A percentile compares a stretch with the other conserved stretches of the same genome.
These are phyloP conservation scores for Atrina japonica DNA, from an alignment of 2,888 invertebrate genomes.

Conservation along the genomic window DNA sequence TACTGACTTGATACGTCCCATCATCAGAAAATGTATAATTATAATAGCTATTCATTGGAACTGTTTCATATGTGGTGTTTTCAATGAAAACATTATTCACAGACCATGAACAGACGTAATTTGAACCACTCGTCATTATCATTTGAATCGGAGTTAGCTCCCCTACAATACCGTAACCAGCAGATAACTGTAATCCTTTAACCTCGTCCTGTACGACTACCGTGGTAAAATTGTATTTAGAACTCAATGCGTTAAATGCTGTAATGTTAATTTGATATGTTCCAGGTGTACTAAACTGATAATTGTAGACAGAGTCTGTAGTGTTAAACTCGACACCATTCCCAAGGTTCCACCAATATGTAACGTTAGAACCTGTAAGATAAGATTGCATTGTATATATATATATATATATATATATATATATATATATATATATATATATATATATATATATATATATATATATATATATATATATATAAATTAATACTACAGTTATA, in stretches of 20 bases:
- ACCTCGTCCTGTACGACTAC: slow-evolving; percentile 67
- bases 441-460: background rate
- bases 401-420: no score
- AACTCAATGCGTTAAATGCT: slow-evolving; percentile 64
- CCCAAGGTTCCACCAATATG: slow-evolving; percentile 75
- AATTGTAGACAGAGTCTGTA: slow-evolving; percentile 31
- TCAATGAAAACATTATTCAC: slow-evolving; percentile 51
- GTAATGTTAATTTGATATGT: slow-evolving; percentile 64
- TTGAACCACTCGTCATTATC: slow-evolving; percentile 63
- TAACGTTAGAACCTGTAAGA: slow-evolving; percentile 67
- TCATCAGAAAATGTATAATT: slow-evolving; percentile 51
- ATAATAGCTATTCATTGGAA: slow-evolving; percentile 30
- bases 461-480: background rate
- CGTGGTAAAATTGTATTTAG: slow-evolving; percentile 61
- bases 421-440: no score
- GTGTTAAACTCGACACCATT: slow-evolving; percentile 59
- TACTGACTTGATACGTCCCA: slow-evolving; percentile 51
- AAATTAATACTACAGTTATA: no score
- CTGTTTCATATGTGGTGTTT: slow-evolving; percentile 26
- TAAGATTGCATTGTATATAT: background rate
- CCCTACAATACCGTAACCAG: slow-evolving; percentile 25
- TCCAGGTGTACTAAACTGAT: slow-evolving; percentile 59
- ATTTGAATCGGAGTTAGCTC: slow-evolving; percentile 46
- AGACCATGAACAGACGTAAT: slow-evolving; percentile 69
- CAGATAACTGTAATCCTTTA: slow-evolving; percentile 48